phyloP scores from a whole-genome alignment of 2,797 vertebrate genomes.

The Sarcophilus harrisii region DNA sequence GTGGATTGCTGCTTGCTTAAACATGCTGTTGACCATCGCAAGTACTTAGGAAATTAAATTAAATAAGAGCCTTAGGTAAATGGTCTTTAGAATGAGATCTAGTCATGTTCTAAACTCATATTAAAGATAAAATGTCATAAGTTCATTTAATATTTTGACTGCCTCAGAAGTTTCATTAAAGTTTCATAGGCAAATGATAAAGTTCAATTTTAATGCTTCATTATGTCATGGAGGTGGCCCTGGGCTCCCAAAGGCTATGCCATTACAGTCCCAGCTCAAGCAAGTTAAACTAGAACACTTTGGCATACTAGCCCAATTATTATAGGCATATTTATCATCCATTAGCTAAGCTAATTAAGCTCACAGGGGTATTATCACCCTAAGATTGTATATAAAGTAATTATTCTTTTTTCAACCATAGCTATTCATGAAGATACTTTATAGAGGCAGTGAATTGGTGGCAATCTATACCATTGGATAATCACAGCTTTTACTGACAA shows the following conservation, averaged over 20 bases:
- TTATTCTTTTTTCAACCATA: neutral
- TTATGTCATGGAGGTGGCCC: neutral
- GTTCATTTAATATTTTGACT: slow-evolving; percentile 63
- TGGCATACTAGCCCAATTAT: neutral
- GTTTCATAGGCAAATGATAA: slow-evolving; percentile 62
- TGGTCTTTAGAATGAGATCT: slow-evolving; percentile 62
- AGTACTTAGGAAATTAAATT: slow-evolving; percentile 74
- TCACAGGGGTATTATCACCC: neutral
- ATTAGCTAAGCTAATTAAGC: neutral
- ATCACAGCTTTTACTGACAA: neutral
- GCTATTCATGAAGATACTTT: neutral
- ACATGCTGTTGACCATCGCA: slow-evolving; percentile 58
- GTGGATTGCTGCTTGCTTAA: slow-evolving; percentile 61
- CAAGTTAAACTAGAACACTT: neutral
- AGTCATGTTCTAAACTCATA: slow-evolving; percentile 61
- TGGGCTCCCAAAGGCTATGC: neutral
- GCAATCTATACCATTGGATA: neutral
- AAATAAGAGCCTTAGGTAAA: slow-evolving; percentile 72
- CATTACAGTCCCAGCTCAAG: neutral
- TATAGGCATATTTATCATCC: neutral
- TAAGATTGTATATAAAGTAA: neutral
- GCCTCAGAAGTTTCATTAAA: slow-evolving; percentile 67
- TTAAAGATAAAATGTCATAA: slow-evolving; percentile 66
- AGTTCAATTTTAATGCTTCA: neutral
- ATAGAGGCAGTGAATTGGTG: neutral